phyloP scores from a whole-genome alignment of 2,797 vertebrate genomes.

The Crocidura indochinensis region DNA sequence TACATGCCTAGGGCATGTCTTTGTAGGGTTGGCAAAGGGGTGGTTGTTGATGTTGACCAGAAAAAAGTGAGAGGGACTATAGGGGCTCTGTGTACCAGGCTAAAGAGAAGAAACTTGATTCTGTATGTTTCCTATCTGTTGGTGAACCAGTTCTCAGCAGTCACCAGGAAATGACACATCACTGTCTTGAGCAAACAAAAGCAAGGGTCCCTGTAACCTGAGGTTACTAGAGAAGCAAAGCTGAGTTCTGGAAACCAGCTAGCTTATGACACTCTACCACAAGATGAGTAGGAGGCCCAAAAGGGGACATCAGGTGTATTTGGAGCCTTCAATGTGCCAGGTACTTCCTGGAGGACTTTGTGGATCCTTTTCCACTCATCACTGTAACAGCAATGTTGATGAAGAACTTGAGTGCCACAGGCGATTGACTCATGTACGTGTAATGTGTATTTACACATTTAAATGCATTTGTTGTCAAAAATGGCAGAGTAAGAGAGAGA shows the following conservation, averaged over 20 bases:
- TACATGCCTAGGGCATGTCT: not conserved
- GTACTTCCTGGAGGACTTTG: not conserved
- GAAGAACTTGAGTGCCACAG: constrained; percentile 16
- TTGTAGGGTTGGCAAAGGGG: no score
- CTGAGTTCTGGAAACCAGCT: not conserved
- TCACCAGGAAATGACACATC: constrained; percentile 10
- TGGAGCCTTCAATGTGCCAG: not conserved
- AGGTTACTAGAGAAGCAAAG: not conserved
- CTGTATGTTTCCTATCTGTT: not conserved
- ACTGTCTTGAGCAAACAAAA: not conserved
- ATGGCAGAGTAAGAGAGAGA: not conserved
- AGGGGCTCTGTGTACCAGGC: not conserved
- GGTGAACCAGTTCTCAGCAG: not conserved
- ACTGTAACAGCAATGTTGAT: not conserved
- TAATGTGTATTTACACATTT: not conserved
- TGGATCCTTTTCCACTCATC: not conserved
- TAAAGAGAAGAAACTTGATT: not conserved
- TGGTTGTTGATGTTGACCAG: not conserved
- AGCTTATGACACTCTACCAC: not conserved
- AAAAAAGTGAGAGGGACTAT: not conserved
- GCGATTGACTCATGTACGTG: no score
- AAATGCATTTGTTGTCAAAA: not conserved
- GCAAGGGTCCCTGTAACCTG: not conserved
- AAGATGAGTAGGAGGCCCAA: not conserved
- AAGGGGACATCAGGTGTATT: not conserved